Evolutionary conservation across 2,113 vertebrate genomes (phyloP), one percentile per base, ranked within the genome.

Genomic region (Astur gentilis): DNA sequence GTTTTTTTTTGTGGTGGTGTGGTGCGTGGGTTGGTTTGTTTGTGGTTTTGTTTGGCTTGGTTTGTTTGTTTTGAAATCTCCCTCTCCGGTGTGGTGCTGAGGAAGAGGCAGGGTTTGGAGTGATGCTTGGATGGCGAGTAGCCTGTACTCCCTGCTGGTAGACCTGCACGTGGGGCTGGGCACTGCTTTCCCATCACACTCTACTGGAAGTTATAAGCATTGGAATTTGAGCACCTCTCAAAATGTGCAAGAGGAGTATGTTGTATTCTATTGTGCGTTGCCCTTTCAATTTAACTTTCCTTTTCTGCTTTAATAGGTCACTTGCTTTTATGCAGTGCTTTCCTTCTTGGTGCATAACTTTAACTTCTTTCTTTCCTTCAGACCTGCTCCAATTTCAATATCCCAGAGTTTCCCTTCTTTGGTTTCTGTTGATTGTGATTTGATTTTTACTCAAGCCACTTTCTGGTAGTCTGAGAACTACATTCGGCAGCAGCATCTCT

Each of bases 121-220:
- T 1, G 44, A 27, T 20, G 87, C 36, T 12, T 8, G 36, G 9
- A 3, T 12, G 8, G 52, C 2, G 4, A 6, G 29, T 2, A 38
- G 23, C 16, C 3, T 2, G 8, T 38, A n/a, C n/a, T 61, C 22
- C n/a, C 27, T 29, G 16, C 49, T 18, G 27, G 13, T 5, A 17
- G 31, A 17, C 45, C 38, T 10, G 16, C 38, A 4, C 3, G 4
- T 26, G 45, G 11, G 38, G 16, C 38, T 42, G 32, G 10, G 11
- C 23, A 10, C 8, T 7, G n/a, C 55, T 79, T n/a, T 76, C n/a
- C 32, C 40, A 29, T 44, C 7, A 3, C 21, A 5, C 36, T 40
- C 54, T 10, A 14, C 32, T 5, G 7, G 12, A n/a, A n/a, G 22
- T 8, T 66, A 42, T 2, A 32, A 52, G 15, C 19, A 11, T 12